Base-by-base conservation (phyloP, 2,797 vertebrate genomes). In the Gallirallus australis region DNA sequence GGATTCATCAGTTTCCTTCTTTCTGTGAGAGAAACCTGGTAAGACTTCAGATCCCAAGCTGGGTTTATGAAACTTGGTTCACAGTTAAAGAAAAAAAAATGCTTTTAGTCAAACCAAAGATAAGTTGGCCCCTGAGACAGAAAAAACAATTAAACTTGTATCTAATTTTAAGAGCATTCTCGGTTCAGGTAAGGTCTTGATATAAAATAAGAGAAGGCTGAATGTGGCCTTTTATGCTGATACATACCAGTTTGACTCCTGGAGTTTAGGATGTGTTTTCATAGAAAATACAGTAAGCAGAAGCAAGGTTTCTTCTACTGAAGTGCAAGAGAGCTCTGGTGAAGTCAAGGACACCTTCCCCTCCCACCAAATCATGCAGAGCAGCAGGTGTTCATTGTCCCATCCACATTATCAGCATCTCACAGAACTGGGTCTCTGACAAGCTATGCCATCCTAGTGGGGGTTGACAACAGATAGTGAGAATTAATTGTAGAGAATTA, bases 61-160 rank as follows among this genome's bases (percentile, higher is more conserved):
- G 52, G 39, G 50, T 86, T 89, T 91, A 42, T 63, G 11, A 30
- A 81, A 85, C 1, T 3, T 52, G 33, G 10, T 83, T 88, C 76
- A 50, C 20, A 52, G 31, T 21, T 72, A 42, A 42, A 66, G 21
- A 21, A 70, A 73, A 59, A 31, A 31, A 28, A 35, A 9, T 7
- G 17, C 42, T 28, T n/a, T 61, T 53, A 52, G 5, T 54, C 76
- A 88, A 79, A 78, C 5, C 27, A 48, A 82, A 86, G 39, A 61
- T 35, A 47, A 45, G 83, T 88, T 88, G 39, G 8, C 31, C 18
- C 30, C 28, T 53, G 35, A 76, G 54, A 73, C 23, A 93, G 71
- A 83, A 95, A 84, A 84, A 47, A 40, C 42, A 71, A 33, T 63
- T 60, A 86, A 96, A 59, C 68, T 66, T 78, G 9, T 70, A 72